phyloP scores from a whole-genome alignment of 2,113 vertebrate genomes.

The Aphyosemion australe region DNA sequence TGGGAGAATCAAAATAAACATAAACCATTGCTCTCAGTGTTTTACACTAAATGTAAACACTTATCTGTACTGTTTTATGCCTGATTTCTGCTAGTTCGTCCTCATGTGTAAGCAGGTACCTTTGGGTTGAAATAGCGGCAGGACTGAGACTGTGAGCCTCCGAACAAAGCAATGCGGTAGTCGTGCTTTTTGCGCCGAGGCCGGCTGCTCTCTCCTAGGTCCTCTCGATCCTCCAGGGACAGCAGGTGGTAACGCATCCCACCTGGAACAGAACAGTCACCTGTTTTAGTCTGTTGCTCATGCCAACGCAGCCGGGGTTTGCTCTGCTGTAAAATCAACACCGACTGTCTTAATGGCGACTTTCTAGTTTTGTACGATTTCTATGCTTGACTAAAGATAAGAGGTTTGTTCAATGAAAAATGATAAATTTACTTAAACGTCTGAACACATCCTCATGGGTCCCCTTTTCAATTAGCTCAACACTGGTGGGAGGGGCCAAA shows the following conservation, averaged over 20 bases:
- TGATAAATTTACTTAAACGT: neutral
- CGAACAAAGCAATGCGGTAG: constrained; percentile 94
- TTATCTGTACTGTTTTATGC: neutral
- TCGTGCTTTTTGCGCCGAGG: constrained; percentile 93
- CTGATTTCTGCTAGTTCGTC: neutral
- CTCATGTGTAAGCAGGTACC: constrained; percentile 67
- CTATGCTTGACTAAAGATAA: too few relatives aligned
- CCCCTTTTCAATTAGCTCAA: too few relatives aligned
- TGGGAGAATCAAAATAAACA: neutral
- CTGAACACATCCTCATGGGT: too few relatives aligned
- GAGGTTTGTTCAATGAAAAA: too few relatives aligned
- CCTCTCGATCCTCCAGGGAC: constrained; percentile 87
- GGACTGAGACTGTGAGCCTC: constrained; percentile 96
- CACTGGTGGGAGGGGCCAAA: too few relatives aligned
- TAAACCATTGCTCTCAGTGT: neutral
- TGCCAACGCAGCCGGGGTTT: too few relatives aligned
- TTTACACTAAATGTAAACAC: neutral
- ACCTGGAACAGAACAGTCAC: constrained; percentile 35
- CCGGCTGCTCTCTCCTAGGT: constrained; percentile 91
- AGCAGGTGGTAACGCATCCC: constrained; percentile 76
- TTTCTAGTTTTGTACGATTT: too few relatives aligned
- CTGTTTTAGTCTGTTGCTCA: too few relatives aligned
- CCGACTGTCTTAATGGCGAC: too few relatives aligned
- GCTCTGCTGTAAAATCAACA: too few relatives aligned
- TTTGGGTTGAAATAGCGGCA: constrained; percentile 98